Evolutionary conservation across 2,888 invertebrate species (phyloP).

Genomic region (Hyalella azteca): DNA sequence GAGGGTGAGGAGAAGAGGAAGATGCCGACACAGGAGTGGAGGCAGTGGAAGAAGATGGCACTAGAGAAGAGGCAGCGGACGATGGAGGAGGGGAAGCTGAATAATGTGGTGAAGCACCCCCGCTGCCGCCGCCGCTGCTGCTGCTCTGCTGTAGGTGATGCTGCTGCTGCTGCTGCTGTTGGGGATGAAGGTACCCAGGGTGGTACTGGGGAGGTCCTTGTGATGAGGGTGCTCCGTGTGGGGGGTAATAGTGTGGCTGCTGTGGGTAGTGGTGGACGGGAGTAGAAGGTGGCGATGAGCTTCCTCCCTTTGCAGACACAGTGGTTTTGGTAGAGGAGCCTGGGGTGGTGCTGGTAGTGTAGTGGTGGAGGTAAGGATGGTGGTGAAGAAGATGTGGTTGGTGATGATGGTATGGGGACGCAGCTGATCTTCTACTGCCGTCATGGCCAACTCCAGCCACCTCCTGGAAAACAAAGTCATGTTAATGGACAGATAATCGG

Average conservation of each 20-base stretch:
- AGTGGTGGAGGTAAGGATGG: conserved; percentile 30
- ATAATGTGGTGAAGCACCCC: conserved; percentile 57
- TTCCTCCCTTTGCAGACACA: conserved; percentile 43
- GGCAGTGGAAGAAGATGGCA: conserved; percentile 16
- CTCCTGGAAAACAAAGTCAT: conserved; percentile 43
- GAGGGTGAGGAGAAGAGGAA: conserved; percentile 13
- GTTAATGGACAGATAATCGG: no score
- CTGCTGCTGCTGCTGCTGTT: conserved; percentile 43
- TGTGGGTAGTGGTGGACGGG: conserved; percentile 44
- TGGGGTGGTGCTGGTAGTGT: conserved; percentile 22
- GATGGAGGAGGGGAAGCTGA: conserved; percentile 46
- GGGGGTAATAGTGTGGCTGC: conserved; percentile 40
- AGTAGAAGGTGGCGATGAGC: conserved; percentile 46
- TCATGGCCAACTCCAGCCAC: conserved; percentile 58
- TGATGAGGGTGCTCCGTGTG: not conserved
- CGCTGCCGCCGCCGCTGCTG: conserved; percentile 25
- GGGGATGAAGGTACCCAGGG: conserved; percentile 42
- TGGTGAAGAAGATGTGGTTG: conserved; percentile 49
- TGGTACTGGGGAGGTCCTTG: conserved; percentile 23
- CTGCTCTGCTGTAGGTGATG: conserved; percentile 33
- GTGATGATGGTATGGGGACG: conserved; percentile 43
- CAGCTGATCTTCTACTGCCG: conserved; percentile 46
- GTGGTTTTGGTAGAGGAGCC: conserved; percentile 37
- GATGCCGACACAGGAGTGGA: not conserved
- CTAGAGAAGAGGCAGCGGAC: conserved; percentile 59